phyloP scores from a whole-genome alignment of 2,113 vertebrate genomes.

The Muntiacus muntjak region DNA sequence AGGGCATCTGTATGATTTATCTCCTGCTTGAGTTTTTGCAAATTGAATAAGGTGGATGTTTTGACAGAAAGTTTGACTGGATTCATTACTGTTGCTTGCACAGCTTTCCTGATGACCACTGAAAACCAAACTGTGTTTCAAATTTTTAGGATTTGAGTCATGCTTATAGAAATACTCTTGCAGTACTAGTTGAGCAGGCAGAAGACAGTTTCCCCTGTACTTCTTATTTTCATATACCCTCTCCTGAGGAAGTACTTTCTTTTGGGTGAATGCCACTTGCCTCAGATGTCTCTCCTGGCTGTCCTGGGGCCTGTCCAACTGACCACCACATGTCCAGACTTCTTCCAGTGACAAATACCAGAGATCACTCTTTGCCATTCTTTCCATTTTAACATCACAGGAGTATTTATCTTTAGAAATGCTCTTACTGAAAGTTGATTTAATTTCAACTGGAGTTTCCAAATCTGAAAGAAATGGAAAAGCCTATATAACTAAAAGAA shows the following conservation, averaged over 20 bases:
- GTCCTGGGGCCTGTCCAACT: constrained; percentile 19
- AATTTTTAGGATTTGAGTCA: constrained; percentile 11
- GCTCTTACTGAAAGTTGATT: constrained; percentile 35
- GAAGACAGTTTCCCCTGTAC: constrained; percentile 11
- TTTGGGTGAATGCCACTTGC: constrained; percentile 42
- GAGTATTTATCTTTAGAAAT: constrained; percentile 19
- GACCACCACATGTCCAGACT: constrained; percentile 42
- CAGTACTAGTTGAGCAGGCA: constrained; percentile 49
- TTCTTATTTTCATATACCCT: not conserved
- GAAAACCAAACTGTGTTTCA: constrained; percentile 15
- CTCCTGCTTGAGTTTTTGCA: constrained; percentile 45
- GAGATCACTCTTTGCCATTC: not conserved
- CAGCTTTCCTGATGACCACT: constrained; percentile 21
- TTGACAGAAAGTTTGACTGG: constrained; percentile 33
- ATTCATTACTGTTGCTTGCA: constrained; percentile 18
- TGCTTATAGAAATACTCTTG: constrained; percentile 54
- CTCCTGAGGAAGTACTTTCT: constrained; percentile 40
- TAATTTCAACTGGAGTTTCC: constrained; percentile 17
- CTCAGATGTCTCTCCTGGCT: constrained; percentile 51
- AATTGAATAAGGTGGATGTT: constrained; percentile 56
- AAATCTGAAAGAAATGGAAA: constrained; percentile 59
- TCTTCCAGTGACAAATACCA: constrained; percentile 64
- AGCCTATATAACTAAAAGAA: not conserved
- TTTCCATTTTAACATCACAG: constrained; percentile 44
- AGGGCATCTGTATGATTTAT: constrained; percentile 55